Conservation (phyloP, 2,888 invertebrate genomes). For the Sericinus montela region DNA sequence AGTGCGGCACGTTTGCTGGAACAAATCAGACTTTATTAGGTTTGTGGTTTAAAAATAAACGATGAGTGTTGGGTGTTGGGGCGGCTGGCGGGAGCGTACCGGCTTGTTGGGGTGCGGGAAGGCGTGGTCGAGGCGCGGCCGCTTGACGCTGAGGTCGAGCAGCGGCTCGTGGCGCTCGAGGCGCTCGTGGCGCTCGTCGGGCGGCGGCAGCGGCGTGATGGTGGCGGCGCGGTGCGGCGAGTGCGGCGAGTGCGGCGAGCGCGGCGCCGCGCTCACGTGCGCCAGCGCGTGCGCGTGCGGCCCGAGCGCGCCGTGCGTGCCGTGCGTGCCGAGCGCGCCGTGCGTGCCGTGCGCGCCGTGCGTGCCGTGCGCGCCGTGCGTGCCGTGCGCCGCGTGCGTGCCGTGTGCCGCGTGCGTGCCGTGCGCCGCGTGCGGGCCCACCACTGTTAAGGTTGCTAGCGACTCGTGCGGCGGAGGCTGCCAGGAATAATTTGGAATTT, state of each 20-base stretch:
- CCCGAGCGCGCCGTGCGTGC: no score
- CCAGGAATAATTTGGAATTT: conserved; percentile 26
- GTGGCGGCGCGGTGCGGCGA: conserved; percentile 70
- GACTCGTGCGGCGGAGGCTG: conserved; percentile 65
- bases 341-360: conserved; percentile 39
- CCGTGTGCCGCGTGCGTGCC: conserved; percentile 51
- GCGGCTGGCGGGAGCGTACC: conserved; percentile 31
- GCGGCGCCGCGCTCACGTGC: conserved; percentile 50
- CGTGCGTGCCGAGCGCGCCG: no score
- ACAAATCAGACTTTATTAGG: no score
- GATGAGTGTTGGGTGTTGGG: no score
- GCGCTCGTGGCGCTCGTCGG: conserved; percentile 79
- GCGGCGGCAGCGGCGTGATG: conserved; percentile 81
- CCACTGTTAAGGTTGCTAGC: conserved; percentile 85
- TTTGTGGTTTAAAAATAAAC: no score
- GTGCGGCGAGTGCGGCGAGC: conserved; percentile 36
- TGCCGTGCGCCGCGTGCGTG: conserved; percentile 58
- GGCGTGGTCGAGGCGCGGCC: conserved; percentile 68
- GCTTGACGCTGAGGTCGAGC: conserved; percentile 88
- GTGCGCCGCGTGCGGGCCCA: conserved; percentile 53
- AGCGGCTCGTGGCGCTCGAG: conserved; percentile 76
- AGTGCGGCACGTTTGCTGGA: conserved; percentile 48
- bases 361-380: conserved; percentile 44
- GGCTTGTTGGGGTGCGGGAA: conserved; percentile 41
- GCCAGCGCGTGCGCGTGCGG: conserved; percentile 52